Evolutionary conservation across 2,888 invertebrate genomes (phyloP).

Genomic region (Caenorhabditis sp.): DNA sequence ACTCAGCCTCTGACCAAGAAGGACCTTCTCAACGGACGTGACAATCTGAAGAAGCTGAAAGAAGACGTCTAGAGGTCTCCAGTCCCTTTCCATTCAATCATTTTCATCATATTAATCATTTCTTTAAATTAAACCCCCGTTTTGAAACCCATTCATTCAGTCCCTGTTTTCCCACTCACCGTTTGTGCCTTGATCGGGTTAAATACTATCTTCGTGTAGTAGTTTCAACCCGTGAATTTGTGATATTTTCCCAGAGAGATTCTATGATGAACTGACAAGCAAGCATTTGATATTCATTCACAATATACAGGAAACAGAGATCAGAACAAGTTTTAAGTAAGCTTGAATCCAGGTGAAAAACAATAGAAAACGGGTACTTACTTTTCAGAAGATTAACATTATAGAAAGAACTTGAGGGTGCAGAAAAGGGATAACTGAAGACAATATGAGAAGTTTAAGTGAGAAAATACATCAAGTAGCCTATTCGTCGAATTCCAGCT

Average conservation of each 20-base stretch:
- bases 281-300: slow-evolving; percentile 8
- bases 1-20: neutral
- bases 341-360: slow-evolving; percentile 9
- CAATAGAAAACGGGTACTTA: neutral
- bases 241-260: neutral
- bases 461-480: neutral
- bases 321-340: slow-evolving; percentile 24
- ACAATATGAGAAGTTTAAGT: slow-evolving; percentile 21
- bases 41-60: neutral
- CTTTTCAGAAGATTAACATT: neutral
- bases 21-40: neutral
- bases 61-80: neutral
- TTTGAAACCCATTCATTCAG: neutral
- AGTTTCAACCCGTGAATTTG: slow-evolving; percentile 21
- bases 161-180: neutral
- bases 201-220: slow-evolving; percentile 31
- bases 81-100: neutral
- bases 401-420: slow-evolving; percentile 26
- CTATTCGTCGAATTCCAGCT: slow-evolving; percentile 59
- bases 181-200: slow-evolving; percentile 20
- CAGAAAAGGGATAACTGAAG: slow-evolving; percentile 21
- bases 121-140: neutral
- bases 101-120: neutral
- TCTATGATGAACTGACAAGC: slow-evolving; percentile 7
- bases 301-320: slow-evolving; percentile 18